Evolutionary conservation across 2,797 vertebrate genomes (phyloP).

Genomic region (Eulemur albifrons): DNA sequence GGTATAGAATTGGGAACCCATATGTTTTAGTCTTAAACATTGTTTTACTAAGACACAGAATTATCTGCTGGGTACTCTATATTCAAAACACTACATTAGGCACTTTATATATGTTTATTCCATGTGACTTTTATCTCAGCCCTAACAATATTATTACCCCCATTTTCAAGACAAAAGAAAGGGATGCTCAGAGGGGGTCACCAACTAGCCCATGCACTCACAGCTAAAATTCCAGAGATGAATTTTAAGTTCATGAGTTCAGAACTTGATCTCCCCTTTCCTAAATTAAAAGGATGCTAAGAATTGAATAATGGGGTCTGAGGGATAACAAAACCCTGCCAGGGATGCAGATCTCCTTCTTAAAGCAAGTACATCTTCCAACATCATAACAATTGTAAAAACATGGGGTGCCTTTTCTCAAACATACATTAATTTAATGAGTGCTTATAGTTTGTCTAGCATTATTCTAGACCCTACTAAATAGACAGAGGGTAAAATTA

Average conservation of each 20-base stretch:
- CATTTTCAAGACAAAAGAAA: constrained; percentile 7
- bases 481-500: neutral
- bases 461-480: neutral
- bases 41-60: constrained; percentile 10
- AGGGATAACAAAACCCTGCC: neutral
- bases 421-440: neutral
- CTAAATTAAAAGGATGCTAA: neutral
- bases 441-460: neutral
- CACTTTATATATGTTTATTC: neutral
- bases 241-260: constrained; percentile 8
- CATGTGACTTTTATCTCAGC: neutral
- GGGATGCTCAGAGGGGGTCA: neutral
- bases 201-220: neutral
- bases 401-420: neutral
- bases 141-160: neutral
- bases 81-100: neutral
- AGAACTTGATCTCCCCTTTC: neutral
- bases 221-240: neutral
- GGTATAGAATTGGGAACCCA: neutral
- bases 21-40: neutral
- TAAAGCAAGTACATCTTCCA: neutral
- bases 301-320: neutral
- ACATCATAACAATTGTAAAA: neutral
- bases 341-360: neutral
- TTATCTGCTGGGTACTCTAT: neutral